Evolutionary conservation across 1,140 invertebrate species (phyloP), one percentile per base, ranked within the genome.

Genomic region (Globodera ellingtonae): DNA sequence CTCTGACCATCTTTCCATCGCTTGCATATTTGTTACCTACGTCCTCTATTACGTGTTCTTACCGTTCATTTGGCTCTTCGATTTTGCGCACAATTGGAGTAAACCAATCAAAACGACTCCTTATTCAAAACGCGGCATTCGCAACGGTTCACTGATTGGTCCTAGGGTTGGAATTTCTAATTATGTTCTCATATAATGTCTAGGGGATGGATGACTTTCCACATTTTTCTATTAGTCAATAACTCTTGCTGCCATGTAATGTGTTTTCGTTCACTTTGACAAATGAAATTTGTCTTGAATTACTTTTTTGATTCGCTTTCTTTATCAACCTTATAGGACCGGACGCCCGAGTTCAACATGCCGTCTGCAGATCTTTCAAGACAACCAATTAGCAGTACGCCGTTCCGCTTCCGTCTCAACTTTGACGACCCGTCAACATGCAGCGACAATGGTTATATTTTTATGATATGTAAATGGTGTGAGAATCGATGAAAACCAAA

Each of bases 321-420:
- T 46, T 46, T 18, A 35, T 35, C 35, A 35, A 35, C 35, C 35
- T 35, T 35, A 35, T 35, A 77, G 75, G 75, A 77, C 48, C 75
- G 75, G 50, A 77, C 75, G 4, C 75, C 75, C 9, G 75, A 77
- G 65, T 77, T 77, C 50, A 77, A 77, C 24, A 52, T 77, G 50
- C 62, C 75, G 13, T 77, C 75, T n/a, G 21, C 75, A 3, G 65
- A 44, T 13, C 48, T 56, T 24, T 46, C 75, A 48, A 6, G 24
- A 18, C 35, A 65, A n/a, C 75, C 75, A 15, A 15, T 77, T 24
- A 67, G n/a, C 24, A 65, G 47, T 10, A 67, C 62, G 21, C 59
- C 75, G 69, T 77, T 77, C 65, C 75, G 75, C 47, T 69, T 62
- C 8, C 75, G 69, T 7, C 48, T 77, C 6, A 62, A 77, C 24